Evolutionary conservation across 1,140 invertebrate species (phyloP), one percentile per base, ranked within the genome.

Genomic region (Bombus waltoni): DNA sequence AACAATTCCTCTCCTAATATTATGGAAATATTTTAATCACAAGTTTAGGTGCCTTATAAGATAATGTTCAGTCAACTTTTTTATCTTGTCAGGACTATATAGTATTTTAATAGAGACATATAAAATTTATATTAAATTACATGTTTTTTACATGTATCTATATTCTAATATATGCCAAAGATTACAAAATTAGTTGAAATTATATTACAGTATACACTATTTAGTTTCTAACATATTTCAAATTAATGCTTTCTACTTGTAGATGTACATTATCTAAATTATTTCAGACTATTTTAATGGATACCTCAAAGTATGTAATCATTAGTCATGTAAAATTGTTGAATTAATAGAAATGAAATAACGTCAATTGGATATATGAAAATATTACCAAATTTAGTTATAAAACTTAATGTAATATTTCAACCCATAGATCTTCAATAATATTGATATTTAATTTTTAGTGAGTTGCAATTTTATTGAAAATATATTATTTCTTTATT

Each of bases 21-120:
- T 59, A 53, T 35, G 77, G 32, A 85, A 83, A 72, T 72, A 53
- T 85, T 72, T 85, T 32, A 84, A 72, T 22, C 71, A 44, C 68
- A 80, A 80, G n/a, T 62, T 84, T 85, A 80, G 83, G 77, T 85
- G 77, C 83, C 68, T 85, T 85, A 73, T 40, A 38, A 79, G n/a
- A 62, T 22, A 62, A 85, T 79, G 57, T 73, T 85, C 32, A 78
- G 44, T 78, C 18, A 83, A 78, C n/a, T 59, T 57, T 78, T 70
- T 83, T 78, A 78, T 40, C 38, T 40, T 70, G 9, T 78, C 74
- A 80, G 59, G 3, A 25, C 18, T 73, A 85, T 80, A 62, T 70
- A 80, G 32, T 72, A 85, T 73, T 85, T 85, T 80, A 85, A 72
- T 73, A 78, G 62, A 79, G 40, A 32, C 32, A 84, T 66, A 59